Base-by-base conservation (phyloP, 2,888 invertebrate species). In the Andrena marginata region DNA sequence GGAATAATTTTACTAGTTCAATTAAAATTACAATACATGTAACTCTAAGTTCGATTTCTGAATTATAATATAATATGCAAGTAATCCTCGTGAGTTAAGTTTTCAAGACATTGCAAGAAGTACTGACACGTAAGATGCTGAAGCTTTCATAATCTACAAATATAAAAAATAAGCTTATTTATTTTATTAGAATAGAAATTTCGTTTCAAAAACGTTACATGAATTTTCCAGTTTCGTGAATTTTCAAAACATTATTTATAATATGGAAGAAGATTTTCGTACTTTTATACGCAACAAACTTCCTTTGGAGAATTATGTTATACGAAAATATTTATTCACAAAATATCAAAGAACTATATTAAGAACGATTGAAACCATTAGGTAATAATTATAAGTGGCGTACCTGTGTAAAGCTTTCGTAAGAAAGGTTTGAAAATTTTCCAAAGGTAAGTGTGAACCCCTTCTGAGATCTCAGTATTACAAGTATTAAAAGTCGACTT, bases 381-480 rank as follows among this genome's bases (percentile, higher is more conserved):
- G 2, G 20, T 6, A n/a, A 0, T 4, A 2, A 23, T 33, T n/a
- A 54, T 51, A 33, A 69, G 16, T 8, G 16, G 4, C 78, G 85
- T 76, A 89, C 89, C 10, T 33, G 63, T 8, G 84, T 72, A 6
- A 89, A 89, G 29, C 68, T 75, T 67, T 73, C 64, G 63, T 87
- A n/a, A 6, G 86, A 87, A 4, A 88, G 70, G 31, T 69, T 78
- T 62, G 82, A 70, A 71, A 87, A 87, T 48, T 88, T 89, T 35
- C 89, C 89, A 6, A 80, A 77, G 0, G 87, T 85, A 6, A 88
- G 77, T 8, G 80, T 70, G 29, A 87, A 67, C 4, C 81, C 80
- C 35, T 65, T 89, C 42, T 89, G 87, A 4, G 83, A 84, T 59
- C 80, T 80, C 23, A 82, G n/a, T 31, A 87, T 84, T 10, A 88